Evolutionary conservation across 2,113 vertebrate species (phyloP).

Genomic region (Fregata magnificens): DNA sequence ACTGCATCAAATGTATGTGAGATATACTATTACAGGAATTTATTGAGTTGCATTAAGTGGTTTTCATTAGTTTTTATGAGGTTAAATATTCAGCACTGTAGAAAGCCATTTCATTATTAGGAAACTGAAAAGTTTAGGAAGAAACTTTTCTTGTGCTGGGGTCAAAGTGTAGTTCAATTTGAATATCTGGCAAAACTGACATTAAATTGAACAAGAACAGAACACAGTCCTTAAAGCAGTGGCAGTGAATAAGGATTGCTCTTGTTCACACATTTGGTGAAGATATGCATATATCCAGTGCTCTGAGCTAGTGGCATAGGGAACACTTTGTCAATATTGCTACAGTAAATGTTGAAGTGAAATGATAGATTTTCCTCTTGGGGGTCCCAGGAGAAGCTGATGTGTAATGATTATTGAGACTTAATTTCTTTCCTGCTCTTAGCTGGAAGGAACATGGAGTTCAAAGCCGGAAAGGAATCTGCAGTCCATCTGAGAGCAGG

Average conservation of each 20-base stretch:
- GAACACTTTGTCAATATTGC: slow-evolving; percentile 58
- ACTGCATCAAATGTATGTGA: not conserved
- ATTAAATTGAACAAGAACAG: not conserved
- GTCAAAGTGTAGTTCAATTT: not conserved
- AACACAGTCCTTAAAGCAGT: not conserved
- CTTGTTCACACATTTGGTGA: not conserved
- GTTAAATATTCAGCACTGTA: not conserved
- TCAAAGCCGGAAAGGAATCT: not conserved
- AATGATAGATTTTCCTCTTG: slow-evolving; percentile 56
- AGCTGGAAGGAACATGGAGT: not conserved
- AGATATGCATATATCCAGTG: not conserved
- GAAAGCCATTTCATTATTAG: not conserved
- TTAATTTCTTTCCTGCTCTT: slow-evolving; percentile 46
- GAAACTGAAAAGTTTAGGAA: not conserved
- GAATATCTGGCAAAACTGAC: not conserved
- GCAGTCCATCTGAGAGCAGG: not conserved
- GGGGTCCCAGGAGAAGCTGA: not conserved
- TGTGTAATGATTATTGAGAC: slow-evolving; percentile 45
- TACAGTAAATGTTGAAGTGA: slow-evolving; percentile 50
- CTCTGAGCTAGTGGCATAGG: not conserved
- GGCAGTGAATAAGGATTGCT: not conserved
- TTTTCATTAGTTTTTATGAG: not conserved
- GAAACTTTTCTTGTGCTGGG: not conserved
- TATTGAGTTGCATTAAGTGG: not conserved
- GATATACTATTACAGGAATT: not conserved